Evolutionary conservation across 2,888 invertebrate genomes (phyloP).

Genomic region (Philereme transversata): DNA sequence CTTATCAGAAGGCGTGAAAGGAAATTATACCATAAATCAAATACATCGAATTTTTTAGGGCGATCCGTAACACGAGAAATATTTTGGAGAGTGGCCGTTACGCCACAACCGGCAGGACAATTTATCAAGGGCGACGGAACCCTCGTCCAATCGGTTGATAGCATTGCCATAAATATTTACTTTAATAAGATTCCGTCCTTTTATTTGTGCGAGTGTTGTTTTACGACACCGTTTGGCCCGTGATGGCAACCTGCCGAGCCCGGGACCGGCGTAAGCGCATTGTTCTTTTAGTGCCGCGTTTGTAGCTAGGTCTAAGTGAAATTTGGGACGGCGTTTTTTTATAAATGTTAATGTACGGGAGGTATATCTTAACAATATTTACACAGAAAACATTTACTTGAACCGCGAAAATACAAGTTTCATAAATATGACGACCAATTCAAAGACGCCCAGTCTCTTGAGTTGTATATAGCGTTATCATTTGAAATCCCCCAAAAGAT

Average conservation of each 20-base stretch:
- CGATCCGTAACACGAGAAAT: slow-evolving; percentile 71
- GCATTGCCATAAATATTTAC: slow-evolving; percentile 83
- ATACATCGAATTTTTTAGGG: slow-evolving; percentile 67
- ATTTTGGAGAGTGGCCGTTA: slow-evolving; percentile 70
- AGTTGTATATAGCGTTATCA: slow-evolving; percentile 8
- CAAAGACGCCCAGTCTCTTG: slow-evolving; percentile 9
- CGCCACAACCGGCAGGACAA: slow-evolving; percentile 73
- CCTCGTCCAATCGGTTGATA: slow-evolving; percentile 82
- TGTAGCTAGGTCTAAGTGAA: slow-evolving; percentile 58
- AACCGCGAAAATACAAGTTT: slow-evolving; percentile 4
- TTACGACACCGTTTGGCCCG: slow-evolving; percentile 75
- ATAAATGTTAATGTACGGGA: slow-evolving; percentile 24
- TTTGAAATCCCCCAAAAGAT: slow-evolving; percentile 38
- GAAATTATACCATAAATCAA: slow-evolving; percentile 75
- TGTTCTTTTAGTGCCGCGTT: slow-evolving; percentile 65
- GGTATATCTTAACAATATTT: slow-evolving; percentile 10
- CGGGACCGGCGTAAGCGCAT: slow-evolving; percentile 64
- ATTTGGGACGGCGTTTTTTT: slow-evolving; percentile 38
- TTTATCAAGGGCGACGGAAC: slow-evolving; percentile 78
- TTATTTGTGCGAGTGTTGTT: slow-evolving; percentile 75
- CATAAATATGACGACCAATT: slow-evolving; percentile 9
- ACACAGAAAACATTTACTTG: neutral
- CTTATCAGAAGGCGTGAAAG: slow-evolving; percentile 66
- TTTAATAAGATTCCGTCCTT: slow-evolving; percentile 82
- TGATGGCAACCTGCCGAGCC: slow-evolving; percentile 63